These are phyloP conservation scores for Eupithecia subumbrata DNA, from an alignment of 2,888 invertebrate genomes.

Conservation along the genomic window DNA sequence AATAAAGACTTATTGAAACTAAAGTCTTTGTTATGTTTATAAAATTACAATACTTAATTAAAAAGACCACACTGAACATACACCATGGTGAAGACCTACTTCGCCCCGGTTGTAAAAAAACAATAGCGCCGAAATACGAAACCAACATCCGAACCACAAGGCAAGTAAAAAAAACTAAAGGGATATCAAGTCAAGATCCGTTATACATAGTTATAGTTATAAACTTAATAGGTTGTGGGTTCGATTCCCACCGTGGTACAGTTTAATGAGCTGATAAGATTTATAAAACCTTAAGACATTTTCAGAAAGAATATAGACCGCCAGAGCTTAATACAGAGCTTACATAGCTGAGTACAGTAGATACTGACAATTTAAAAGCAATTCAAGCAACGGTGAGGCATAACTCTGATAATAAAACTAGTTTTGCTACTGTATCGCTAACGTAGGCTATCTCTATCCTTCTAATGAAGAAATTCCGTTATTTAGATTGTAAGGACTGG, in stretches of 20 bases:
- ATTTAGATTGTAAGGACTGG: slow-evolving; percentile 16
- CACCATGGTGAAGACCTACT: neutral
- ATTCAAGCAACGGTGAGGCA: slow-evolving; percentile 26
- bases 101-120: neutral
- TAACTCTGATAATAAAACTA: slow-evolving; percentile 31
- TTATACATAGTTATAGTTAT: neutral
- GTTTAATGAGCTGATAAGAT: no score
- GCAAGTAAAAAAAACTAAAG: neutral
- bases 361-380: slow-evolving; percentile 17
- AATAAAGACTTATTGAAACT: no score
- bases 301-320: neutral
- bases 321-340: neutral
- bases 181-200: neutral
- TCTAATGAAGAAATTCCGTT: slow-evolving; percentile 31
- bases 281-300: no score
- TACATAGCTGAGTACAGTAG: neutral
- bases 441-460: slow-evolving; percentile 23
- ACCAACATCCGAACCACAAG: neutral
- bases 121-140: slow-evolving; percentile 1
- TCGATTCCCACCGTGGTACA: neutral
- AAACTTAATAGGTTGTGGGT: neutral
- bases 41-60: neutral
- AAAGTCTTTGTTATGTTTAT: no score
- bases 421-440: slow-evolving; percentile 30
- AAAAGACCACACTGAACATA: neutral